Evolutionary conservation across 2,113 vertebrate species (phyloP), one percentile per base, ranked within the genome.

Genomic region (Delphinus delphis): DNA sequence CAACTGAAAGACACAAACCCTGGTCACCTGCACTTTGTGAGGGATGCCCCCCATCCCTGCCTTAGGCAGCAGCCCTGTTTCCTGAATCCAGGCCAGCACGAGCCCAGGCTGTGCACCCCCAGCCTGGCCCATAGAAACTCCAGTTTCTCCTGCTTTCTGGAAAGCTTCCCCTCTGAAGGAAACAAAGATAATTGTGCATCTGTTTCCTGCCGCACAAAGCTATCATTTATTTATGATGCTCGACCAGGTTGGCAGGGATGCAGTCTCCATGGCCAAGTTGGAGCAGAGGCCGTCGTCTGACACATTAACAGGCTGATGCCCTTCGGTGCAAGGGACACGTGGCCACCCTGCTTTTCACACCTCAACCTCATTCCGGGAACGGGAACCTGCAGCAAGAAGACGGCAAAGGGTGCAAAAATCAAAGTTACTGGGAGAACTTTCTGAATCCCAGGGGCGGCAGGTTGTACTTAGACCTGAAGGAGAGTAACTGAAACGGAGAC

Each of bases 41-140:
- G 5, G 10, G 25, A 5, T 50, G 0, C 74, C 20, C 20, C 3
- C 1, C 1, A 2, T 12, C 5, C 12, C 21, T 5, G 0, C 3
- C 74, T 28, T 18, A 3, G 3, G 50, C 60, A 6, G 53, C 0
- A 4, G 23, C 20, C 38, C 26, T 0, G 0, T 2, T n/a, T 50
- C 62, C n/a, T 0, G 1, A 41, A 4, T 4, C 41, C 6, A 23
- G 41, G n/a, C n/a, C n/a, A 14, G 60, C 9, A 5, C 4, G 3
- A 26, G 0, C 89, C 23, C 7, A 8, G 15, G 41, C 15, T 13
- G 2, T 1, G 36, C 6, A 3, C 11, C 26, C 21, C 21, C 3
- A 4, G 5, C 44, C 6, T 8, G 0, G 11, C 38, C 21, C 5
- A 0, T 0, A 3, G 74, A 20, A 23, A 6, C 26, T 20, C 0